phyloP scores from a whole-genome alignment of 2,888 invertebrate genomes.

The Plebejus melissa region DNA sequence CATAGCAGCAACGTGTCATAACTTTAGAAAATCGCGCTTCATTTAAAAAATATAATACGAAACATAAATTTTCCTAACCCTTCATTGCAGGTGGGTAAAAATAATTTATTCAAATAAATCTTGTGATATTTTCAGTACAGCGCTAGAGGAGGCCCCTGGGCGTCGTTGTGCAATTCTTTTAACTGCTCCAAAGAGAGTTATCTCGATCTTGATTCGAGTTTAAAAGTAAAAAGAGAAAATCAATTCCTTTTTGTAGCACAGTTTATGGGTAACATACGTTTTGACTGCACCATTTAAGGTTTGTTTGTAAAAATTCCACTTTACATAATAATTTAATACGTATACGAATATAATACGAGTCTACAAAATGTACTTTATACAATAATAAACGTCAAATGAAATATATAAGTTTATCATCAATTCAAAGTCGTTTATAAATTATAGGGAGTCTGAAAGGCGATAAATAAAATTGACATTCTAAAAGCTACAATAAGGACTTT shows the following conservation, averaged over 20 bases:
- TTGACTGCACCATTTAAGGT: background rate
- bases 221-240: conserved; percentile 27
- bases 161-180: conserved; percentile 65
- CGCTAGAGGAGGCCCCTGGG: conserved; percentile 63
- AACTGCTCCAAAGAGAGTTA: conserved; percentile 60
- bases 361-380: too few species aligned
- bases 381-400: too few species aligned
- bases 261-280: background rate
- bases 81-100: conserved; percentile 72
- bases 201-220: conserved; percentile 51
- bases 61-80: conserved; percentile 67
- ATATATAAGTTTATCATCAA: too few species aligned
- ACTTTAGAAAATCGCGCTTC: conserved; percentile 19
- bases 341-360: background rate
- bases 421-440: too few species aligned
- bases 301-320: background rate
- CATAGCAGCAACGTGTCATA: background rate
- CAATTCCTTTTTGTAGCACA: conserved; percentile 20
- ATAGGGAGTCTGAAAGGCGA: too few species aligned
- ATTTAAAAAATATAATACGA: conserved; percentile 26
- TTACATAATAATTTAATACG: background rate
- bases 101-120: conserved; percentile 79
- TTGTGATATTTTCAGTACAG: conserved; percentile 59
- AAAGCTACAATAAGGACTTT: conserved; percentile 1
- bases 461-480: too few species aligned